phyloP scores from a whole-genome alignment of 2,888 invertebrate genomes.

The Subacronicta megacephala region DNA sequence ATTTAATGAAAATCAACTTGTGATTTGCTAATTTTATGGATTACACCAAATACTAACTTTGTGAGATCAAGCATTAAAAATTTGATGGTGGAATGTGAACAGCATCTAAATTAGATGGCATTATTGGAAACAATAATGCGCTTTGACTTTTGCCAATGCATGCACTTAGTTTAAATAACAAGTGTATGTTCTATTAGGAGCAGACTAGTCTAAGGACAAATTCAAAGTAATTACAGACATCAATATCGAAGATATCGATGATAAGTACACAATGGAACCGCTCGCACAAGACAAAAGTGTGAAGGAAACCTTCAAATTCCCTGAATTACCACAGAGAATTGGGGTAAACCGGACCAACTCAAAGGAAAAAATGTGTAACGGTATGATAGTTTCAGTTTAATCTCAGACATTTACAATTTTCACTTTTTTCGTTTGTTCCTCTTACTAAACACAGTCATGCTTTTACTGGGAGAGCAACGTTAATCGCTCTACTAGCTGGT shows the following conservation, averaged over 20 bases:
- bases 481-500: no score
- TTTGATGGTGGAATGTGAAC: slow-evolving; percentile 3
- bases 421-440: no score
- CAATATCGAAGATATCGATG: slow-evolving; percentile 25
- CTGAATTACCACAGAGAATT: slow-evolving; percentile 13
- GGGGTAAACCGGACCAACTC: slow-evolving; percentile 39
- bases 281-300: slow-evolving; percentile 24
- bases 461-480: no score
- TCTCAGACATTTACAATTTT: no score
- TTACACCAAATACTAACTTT: neutral
- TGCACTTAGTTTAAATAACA: neutral
- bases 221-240: neutral
- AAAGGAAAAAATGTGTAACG: slow-evolving; percentile 52
- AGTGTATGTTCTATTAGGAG: neutral
- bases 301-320: slow-evolving; percentile 22
- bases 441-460: neutral
- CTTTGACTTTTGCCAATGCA: neutral
- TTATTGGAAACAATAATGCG: slow-evolving; percentile 1
- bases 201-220: neutral
- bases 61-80: neutral
- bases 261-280: slow-evolving; percentile 42
- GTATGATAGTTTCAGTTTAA: slow-evolving; percentile 25
- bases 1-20: neutral
- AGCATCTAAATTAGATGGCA: neutral
- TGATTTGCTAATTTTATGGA: slow-evolving; percentile 2